phyloP scores from a whole-genome alignment of 1,140 invertebrate species.

The Drosophila azteca region DNA sequence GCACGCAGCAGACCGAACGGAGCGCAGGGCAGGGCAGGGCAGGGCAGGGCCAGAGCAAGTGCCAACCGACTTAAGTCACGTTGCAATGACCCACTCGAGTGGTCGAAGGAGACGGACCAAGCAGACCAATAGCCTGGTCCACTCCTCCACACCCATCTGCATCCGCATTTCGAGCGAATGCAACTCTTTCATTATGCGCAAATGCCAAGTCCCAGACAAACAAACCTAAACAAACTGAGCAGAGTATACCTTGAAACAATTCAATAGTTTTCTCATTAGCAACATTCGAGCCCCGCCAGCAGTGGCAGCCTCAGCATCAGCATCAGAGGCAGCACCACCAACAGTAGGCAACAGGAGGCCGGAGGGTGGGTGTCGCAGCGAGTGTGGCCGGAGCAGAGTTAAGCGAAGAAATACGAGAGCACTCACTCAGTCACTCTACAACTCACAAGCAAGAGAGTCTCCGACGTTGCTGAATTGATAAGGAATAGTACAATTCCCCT shows the following conservation, averaged over 20 bases:
- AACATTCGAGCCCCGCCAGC: conserved; percentile 32
- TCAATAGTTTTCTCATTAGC: conserved; percentile 78
- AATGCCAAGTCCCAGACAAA: conserved; percentile 63
- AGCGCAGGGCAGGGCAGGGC: conserved; percentile 7
- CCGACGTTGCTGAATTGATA: conserved; percentile 9
- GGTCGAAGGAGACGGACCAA: conserved; percentile 27
- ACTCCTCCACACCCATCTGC: conserved; percentile 14
- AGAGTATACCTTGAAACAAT: conserved; percentile 79
- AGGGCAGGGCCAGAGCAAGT: conserved; percentile 15
- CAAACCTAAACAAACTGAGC: conserved; percentile 72
- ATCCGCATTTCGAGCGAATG: conserved; percentile 56
- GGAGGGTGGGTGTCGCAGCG: not conserved
- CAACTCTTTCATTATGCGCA: conserved; percentile 79
- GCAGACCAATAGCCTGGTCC: conserved; percentile 2
- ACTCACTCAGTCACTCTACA: too few relatives aligned
- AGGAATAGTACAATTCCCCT: conserved; percentile 35
- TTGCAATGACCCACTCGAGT: conserved; percentile 66
- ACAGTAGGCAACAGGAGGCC: not conserved
- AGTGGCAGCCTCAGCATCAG: not conserved
- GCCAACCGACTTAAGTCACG: conserved; percentile 56
- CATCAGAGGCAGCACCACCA: not conserved
- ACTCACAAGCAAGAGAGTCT: too few relatives aligned
- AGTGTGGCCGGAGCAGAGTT: too few relatives aligned
- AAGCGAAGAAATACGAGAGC: too few relatives aligned
- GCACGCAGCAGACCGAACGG: conserved; percentile 53